Evolutionary conservation across 2,113 vertebrate species (phyloP), one percentile per base, ranked within the genome.

Genomic region (Motacilla tschutschensis): DNA sequence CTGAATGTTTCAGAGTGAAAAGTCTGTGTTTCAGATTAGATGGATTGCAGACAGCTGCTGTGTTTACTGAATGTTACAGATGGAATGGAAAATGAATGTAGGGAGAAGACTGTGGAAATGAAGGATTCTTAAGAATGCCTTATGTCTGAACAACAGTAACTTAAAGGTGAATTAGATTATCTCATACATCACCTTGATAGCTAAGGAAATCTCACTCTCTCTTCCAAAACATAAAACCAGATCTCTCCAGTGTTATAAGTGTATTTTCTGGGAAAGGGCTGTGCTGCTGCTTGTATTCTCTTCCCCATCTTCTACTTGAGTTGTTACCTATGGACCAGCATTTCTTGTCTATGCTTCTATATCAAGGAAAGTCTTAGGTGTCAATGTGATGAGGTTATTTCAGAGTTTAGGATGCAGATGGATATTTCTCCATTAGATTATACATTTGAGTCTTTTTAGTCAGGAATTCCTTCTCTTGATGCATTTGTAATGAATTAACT

Each of bases 41-140:
- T 75, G 90, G 92, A 80, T 90, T 85, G 84, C 64, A 95, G 88
- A 60, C 81, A 93, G 88, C 87, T 93, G 86, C 72, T 85, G 75
- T 13, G 3, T 88, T 90, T 95, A 82, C 84, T 67, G 86, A 87
- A 28, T 55, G 53, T 35, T 93, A 73, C 78, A 86, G 86, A 90
- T 80, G 81, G 90, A 74, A 79, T 54, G 35, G 57, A 85, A 90
- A 88, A 82, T 75, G 81, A 73, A 48, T 74, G 75, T 21, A 38
- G 50, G 67, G 78, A 83, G 72, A 90, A 77, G 65, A 67, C 6
- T 35, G 40, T 89, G 76, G 62, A 86, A 83, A 71, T 55, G 19
- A 87, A 83, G 38, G 48, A 63, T 87, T 82, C 60, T 63, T 79
- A 40, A 38, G 47, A 63, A 26, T 85, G 44, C 59, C 59, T 88